phyloP scores from a whole-genome alignment of 2,888 invertebrate genomes.

The Terebella lapidaria region DNA sequence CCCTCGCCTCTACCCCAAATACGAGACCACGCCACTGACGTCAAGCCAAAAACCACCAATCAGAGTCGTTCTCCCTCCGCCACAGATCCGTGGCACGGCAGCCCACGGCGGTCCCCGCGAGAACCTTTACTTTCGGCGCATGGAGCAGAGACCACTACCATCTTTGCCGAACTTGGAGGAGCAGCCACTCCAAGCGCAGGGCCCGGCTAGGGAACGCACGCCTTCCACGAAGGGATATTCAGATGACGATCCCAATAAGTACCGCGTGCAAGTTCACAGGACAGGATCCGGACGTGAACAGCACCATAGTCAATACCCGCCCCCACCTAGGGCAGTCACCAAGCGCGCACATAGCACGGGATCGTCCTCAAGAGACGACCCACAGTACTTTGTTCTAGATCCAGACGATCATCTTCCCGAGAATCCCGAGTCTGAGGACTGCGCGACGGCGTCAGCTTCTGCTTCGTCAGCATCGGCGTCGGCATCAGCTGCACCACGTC shows the following conservation, averaged over 20 bases:
- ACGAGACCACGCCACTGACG: constrained; percentile 4
- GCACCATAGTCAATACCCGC: not conserved
- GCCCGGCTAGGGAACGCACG: not conserved
- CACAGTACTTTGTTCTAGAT: constrained; percentile 23
- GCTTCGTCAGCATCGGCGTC: not conserved
- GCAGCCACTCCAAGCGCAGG: not conserved
- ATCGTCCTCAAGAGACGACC: not conserved
- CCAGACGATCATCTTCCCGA: constrained; percentile 11
- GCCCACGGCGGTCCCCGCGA: constrained; percentile 6
- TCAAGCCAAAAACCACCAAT: not conserved
- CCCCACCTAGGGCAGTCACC: not conserved
- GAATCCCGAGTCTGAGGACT: not conserved
- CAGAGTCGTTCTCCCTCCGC: not conserved
- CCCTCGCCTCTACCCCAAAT: constrained; percentile 5
- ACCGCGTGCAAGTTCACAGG: constrained; percentile 16
- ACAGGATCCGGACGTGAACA: constrained; percentile 17
- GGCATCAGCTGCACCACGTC: not conserved
- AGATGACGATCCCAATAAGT: constrained; percentile 8
- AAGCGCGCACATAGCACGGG: not conserved
- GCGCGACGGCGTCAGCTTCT: not conserved
- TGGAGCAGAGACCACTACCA: constrained; percentile 24
- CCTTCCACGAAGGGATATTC: not conserved
- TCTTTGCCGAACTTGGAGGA: constrained; percentile 17
- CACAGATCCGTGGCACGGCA: constrained; percentile 5
- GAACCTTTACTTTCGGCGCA: constrained; percentile 17